phyloP scores from a whole-genome alignment of 2,797 vertebrate genomes.

The Sebastes flavidus region DNA sequence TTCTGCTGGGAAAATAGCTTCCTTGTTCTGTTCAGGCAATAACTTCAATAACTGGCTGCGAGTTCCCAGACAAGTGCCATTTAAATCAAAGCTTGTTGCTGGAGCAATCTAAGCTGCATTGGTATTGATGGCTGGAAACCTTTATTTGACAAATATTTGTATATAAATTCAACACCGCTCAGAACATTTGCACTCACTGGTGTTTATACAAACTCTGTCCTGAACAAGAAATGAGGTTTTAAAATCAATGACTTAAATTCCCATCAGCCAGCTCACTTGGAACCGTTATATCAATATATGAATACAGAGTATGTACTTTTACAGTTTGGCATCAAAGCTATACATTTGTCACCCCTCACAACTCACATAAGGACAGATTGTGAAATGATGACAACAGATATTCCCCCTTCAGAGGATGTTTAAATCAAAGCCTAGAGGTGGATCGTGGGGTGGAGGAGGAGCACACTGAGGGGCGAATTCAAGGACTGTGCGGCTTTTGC shows the following conservation, averaged over 20 bases:
- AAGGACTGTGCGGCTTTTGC: background rate
- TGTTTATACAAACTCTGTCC: slow-evolving; percentile 32
- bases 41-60: slow-evolving; percentile 56
- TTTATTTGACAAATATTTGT: slow-evolving; percentile 52
- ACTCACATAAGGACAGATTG: slow-evolving; percentile 4
- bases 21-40: slow-evolving; percentile 61
- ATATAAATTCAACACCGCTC: slow-evolving; percentile 30
- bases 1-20: slow-evolving; percentile 64
- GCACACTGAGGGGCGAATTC: background rate
- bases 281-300: slow-evolving; percentile 16
- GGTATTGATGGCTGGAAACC: slow-evolving; percentile 43
- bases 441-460: background rate
- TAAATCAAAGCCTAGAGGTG: background rate
- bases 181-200: slow-evolving; percentile 3
- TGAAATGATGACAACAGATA: slow-evolving; percentile 3
- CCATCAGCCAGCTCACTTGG: slow-evolving; percentile 8
- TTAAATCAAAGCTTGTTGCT: slow-evolving; percentile 58
- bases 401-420: background rate
- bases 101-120: slow-evolving; percentile 26
- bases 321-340: background rate
- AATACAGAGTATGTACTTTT: slow-evolving; percentile 8
- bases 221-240: slow-evolving; percentile 28
- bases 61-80: slow-evolving; percentile 60
- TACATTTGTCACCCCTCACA: background rate
- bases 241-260: slow-evolving; percentile 22